phyloP scores from a whole-genome alignment of 2,113 vertebrate genomes.

The Arvicanthis niloticus region DNA sequence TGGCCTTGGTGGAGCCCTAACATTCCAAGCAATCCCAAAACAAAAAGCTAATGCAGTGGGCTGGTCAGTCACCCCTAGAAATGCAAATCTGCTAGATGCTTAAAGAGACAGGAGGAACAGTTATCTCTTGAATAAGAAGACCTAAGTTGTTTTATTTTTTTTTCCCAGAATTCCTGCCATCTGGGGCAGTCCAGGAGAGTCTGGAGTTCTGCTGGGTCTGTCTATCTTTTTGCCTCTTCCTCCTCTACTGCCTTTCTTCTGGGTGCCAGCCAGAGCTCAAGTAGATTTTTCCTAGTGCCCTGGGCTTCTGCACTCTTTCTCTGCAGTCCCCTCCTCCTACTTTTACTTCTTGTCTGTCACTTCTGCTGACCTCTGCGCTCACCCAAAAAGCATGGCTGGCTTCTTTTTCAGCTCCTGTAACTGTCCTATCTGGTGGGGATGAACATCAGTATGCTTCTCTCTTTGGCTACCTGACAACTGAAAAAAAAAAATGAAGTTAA shows the following conservation, averaged over 20 bases:
- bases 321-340: background rate
- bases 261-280: background rate
- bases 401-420: background rate
- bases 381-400: too few relatives aligned
- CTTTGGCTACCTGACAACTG: background rate
- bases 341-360: too few relatives aligned
- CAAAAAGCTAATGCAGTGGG: background rate
- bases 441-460: background rate
- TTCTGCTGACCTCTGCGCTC: background rate
- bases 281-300: background rate
- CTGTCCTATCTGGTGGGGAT: background rate
- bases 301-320: background rate
- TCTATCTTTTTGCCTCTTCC: background rate
- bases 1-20: background rate
- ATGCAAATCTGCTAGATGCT: background rate
- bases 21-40: background rate
- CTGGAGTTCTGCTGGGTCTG: background rate
- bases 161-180: background rate
- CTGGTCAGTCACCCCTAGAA: background rate
- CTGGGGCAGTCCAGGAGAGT: too few relatives aligned
- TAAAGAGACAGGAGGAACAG: background rate
- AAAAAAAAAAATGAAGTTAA: background rate
- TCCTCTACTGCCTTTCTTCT: background rate
- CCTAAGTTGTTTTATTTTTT: too few relatives aligned
- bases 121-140: background rate